Base-by-base conservation (phyloP, 2,113 vertebrate genomes). In the Echinops telfairi region DNA sequence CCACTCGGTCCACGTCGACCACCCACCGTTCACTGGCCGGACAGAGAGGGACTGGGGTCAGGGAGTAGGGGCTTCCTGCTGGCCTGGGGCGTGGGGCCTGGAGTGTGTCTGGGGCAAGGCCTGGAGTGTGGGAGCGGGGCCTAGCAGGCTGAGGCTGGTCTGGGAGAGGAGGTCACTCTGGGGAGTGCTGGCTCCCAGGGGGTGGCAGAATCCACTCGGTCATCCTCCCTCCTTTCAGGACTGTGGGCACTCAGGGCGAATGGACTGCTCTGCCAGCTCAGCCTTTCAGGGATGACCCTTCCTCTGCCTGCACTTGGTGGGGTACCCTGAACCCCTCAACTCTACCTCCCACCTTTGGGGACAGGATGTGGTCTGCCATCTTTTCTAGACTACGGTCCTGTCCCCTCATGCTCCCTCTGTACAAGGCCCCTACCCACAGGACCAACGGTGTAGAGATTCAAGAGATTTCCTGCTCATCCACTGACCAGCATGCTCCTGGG, bases 1-100 rank as follows among this genome's bases (percentile, higher is more conserved):
- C 99, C 99, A 99, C 97, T 99, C 99, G 36, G 99, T 99, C 99
- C 99, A 99, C 47, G 99, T 99, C 90, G 99, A 99, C 99, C 99
- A 99, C 98, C 99, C 99, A 96, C 99, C 99, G 95, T 99, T 99
- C 98, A 99, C 99, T 97, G 98, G 96, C 92, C 97, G 97, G 97
- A 98, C 94, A 98, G 97, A 97, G 97, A 97, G 96, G 97, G 98
- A 96, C 96, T 38, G 0, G 98, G 97, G 98, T 97, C 36, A 97
- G 97, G 96, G 95, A 96, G 1, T 86, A 19, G 95, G 95, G 96
- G 93, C 43, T 20, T 91, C 82, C 89, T 94, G 0, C 80, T 40
- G 92, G 92, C 76, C 87, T 76, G 36, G 81, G 60, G 88, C 91
- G 80, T 5, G 0, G 64, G 90, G 85, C 47, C 2, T 78, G 83